phyloP scores from a whole-genome alignment of 2,888 invertebrate genomes.

The Capitulum mitella region DNA sequence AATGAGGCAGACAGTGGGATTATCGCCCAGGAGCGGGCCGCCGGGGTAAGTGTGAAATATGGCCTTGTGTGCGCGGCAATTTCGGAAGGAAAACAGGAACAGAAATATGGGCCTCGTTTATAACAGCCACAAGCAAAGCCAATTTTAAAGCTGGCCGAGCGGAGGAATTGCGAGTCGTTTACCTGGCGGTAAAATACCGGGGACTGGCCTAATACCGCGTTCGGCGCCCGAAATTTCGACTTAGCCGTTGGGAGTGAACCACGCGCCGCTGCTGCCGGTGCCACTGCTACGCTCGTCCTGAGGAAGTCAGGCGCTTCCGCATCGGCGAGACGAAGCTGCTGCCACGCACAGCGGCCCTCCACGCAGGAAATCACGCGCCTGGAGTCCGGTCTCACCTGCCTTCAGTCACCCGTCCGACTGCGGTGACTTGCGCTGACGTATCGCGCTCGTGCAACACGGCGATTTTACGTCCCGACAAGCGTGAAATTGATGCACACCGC shows the following conservation, averaged over 20 bases:
- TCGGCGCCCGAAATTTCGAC: too few species aligned
- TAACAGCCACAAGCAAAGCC: neutral
- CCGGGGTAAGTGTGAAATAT: slow-evolving; percentile 4
- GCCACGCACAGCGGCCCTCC: too few species aligned
- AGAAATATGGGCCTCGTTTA: neutral
- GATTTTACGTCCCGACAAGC: neutral
- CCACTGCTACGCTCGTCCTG: too few species aligned
- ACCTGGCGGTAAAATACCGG: neutral
- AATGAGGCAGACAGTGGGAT: neutral
- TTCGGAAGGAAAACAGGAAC: neutral
- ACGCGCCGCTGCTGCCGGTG: too few species aligned
- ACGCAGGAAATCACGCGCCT: too few species aligned
- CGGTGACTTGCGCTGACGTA: neutral
- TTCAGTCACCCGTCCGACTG: neutral
- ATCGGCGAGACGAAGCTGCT: too few species aligned
- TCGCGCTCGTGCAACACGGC: neutral
- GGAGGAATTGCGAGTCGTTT: neutral
- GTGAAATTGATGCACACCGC: neutral
- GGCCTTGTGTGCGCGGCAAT: neutral
- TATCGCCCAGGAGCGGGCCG: neutral
- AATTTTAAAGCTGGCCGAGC: neutral
- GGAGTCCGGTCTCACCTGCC: neutral
- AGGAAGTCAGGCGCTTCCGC: too few species aligned
- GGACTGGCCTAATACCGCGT: too few species aligned
- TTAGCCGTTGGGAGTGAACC: too few species aligned